These are phyloP conservation scores for Ambastaia sidthimunki DNA, from an alignment of 2,797 vertebrate species.

Conservation along the genomic window DNA sequence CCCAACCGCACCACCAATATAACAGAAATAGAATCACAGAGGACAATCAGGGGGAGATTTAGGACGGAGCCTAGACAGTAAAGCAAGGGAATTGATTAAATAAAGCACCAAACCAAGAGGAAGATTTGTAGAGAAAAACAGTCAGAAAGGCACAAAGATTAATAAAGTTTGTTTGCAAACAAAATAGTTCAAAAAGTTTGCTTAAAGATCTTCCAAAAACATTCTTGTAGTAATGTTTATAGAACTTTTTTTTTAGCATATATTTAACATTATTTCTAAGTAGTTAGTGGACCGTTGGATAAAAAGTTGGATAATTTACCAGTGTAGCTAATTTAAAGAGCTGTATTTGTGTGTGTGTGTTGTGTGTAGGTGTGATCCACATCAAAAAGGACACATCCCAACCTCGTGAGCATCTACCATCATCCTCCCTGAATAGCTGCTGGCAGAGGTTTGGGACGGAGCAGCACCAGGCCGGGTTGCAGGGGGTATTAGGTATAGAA, in stretches of 20 bases:
- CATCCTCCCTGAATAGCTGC: slow-evolving; percentile 62
- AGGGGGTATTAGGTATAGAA: slow-evolving; percentile 28
- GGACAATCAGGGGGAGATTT: slow-evolving; percentile 38
- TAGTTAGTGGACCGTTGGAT: too few species aligned
- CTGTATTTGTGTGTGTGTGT: slow-evolving; percentile 7
- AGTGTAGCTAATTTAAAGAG: slow-evolving; percentile 17
- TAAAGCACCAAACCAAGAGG: neutral
- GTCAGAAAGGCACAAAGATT: slow-evolving; percentile 17
- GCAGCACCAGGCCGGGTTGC: slow-evolving; percentile 14
- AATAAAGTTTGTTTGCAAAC: slow-evolving; percentile 5
- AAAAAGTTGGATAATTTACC: neutral
- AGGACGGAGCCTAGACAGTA: slow-evolving; percentile 25
- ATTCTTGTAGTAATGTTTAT: too few species aligned
- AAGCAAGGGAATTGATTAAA: neutral
- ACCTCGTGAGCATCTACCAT: slow-evolving; percentile 51
- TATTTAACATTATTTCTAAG: too few species aligned
- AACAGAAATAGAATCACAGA: slow-evolving; percentile 82
- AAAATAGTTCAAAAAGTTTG: neutral
- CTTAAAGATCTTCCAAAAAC: too few species aligned
- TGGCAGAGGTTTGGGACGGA: slow-evolving; percentile 38
- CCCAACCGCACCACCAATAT: slow-evolving; percentile 64
- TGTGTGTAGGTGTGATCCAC: slow-evolving; percentile 17
- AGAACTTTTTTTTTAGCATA: too few species aligned
- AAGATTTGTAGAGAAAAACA: neutral
- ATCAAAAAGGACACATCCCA: slow-evolving; percentile 33